Conservation (phyloP, 2,113 vertebrate species). For the Vireo altiloquus region DNA sequence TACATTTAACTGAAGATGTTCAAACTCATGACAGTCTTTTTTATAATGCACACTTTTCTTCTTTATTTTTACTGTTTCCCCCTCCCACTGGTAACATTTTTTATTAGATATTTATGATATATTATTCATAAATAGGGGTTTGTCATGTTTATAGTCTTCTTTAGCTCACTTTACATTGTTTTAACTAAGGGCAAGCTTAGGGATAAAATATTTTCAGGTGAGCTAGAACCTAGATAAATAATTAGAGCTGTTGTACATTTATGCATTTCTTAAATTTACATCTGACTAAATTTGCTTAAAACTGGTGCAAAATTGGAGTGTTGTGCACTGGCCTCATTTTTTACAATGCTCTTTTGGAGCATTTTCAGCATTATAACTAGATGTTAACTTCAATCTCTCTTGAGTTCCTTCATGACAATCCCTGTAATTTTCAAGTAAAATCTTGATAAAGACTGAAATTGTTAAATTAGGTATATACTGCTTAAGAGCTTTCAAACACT, state of each 20-base stretch:
- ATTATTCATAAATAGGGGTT: conserved; percentile 34
- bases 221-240: conserved; percentile 39
- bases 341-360: conserved; percentile 15
- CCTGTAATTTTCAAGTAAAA: conserved; percentile 29
- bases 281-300: conserved; percentile 13
- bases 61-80: conserved; percentile 46
- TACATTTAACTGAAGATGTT: conserved; percentile 54
- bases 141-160: not conserved
- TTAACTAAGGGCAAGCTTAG: conserved; percentile 24
- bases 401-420: conserved; percentile 39
- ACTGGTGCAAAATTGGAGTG: not conserved
- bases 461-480: not conserved
- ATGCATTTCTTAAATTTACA: conserved; percentile 3
- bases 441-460: not conserved
- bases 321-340: not conserved
- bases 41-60: conserved; percentile 21
- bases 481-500: not conserved
- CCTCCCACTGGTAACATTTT: not conserved
- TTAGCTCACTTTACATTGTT: conserved; percentile 2
- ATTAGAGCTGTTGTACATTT: not conserved
- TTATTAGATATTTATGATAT: conserved; percentile 30
- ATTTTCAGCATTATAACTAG: conserved; percentile 42
- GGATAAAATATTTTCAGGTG: conserved; percentile 38
- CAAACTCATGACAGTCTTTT: conserved; percentile 38
- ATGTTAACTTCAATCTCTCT: conserved; percentile 40